These are phyloP conservation scores for Neocrepidodera transversa DNA, from an alignment of 2,888 invertebrate species.

Conservation along the genomic window DNA sequence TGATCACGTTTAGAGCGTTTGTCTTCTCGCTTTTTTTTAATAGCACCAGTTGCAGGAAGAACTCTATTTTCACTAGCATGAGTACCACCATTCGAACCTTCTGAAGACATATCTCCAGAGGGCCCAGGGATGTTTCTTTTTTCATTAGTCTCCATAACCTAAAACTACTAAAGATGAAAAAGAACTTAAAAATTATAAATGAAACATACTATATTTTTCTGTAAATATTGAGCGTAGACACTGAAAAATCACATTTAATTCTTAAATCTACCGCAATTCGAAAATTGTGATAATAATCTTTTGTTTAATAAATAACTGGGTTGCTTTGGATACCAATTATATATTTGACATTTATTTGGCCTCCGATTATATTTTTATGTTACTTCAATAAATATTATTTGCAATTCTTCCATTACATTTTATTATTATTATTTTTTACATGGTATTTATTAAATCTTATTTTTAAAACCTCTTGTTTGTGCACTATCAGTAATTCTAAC, in stretches of 20 bases:
- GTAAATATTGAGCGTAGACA: neutral
- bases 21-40: slow-evolving; percentile 40
- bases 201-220: neutral
- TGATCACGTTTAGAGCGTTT: slow-evolving; percentile 57
- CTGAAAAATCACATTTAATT: neutral
- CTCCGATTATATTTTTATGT: neutral
- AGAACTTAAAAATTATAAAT: neutral
- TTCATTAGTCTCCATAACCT: slow-evolving; percentile 5
- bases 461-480: too few species aligned
- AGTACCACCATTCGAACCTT: neutral
- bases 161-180: neutral
- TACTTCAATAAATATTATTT: neutral
- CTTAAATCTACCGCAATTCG: neutral
- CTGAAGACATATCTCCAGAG: neutral
- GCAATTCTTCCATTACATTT: neutral
- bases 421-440: neutral
- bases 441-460: neutral
- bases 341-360: slow-evolving; percentile 1
- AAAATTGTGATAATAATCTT: neutral
- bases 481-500: too few species aligned
- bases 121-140: neutral
- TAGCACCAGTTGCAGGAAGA: slow-evolving; percentile 17
- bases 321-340: slow-evolving; percentile 10
- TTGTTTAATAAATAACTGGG: slow-evolving; percentile 8
- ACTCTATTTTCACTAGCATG: neutral